phyloP scores from a whole-genome alignment of 2,888 invertebrate species.

The Drosophila melanosoma region DNA sequence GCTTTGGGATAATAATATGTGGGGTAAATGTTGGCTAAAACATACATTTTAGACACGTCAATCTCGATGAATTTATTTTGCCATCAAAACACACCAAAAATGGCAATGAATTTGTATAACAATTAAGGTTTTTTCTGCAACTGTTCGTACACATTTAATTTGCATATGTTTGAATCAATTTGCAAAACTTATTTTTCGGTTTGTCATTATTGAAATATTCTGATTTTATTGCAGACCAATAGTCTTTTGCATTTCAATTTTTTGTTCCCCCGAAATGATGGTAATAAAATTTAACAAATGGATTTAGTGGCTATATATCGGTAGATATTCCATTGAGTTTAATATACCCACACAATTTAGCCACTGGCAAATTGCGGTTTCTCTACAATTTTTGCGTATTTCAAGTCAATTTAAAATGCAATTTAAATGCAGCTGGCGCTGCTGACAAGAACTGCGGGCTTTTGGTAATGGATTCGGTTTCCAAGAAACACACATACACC shows the following conservation, averaged over 20 bases:
- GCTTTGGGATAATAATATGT: background rate
- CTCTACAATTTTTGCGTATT: constrained; percentile 33
- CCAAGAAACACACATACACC: constrained; percentile 1
- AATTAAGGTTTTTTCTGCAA: constrained; percentile 37
- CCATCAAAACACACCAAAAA: constrained; percentile 14
- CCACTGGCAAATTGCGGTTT: constrained; percentile 6
- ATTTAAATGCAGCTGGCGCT: constrained; percentile 59
- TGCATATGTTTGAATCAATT: background rate
- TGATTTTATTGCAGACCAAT: background rate
- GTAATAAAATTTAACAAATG: constrained; percentile 70
- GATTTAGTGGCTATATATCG: constrained; percentile 59
- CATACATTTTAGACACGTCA: background rate
- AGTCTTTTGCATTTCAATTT: constrained; percentile 2
- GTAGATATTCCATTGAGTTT: constrained; percentile 38
- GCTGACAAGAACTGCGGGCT: constrained; percentile 14
- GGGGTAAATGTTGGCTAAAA: constrained; percentile 12
- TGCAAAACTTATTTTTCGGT: constrained; percentile 2
- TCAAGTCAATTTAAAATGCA: constrained; percentile 70
- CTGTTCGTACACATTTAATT: constrained; percentile 2
- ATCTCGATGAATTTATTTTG: constrained; percentile 9
- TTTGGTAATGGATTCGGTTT: constrained; percentile 13
- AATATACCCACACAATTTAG: constrained; percentile 6
- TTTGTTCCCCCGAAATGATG: constrained; percentile 33
- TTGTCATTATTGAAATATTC: constrained; percentile 18
- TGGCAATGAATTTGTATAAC: constrained; percentile 13